Conservation (phyloP, 2,797 vertebrate genomes). For the Hapalemur alaotrensis region DNA sequence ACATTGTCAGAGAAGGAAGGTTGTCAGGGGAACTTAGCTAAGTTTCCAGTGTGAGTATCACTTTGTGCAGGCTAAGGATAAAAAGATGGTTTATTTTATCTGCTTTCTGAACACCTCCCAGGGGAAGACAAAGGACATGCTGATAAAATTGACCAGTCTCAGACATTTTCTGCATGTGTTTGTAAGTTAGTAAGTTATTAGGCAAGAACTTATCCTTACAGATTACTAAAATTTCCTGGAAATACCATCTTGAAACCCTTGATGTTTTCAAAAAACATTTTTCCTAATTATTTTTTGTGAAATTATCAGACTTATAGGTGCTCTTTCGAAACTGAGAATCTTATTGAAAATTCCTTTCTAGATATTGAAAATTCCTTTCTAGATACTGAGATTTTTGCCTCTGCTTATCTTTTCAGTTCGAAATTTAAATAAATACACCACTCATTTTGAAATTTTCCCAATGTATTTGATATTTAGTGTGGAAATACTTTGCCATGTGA, state of each 20-base stretch:
- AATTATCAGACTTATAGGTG: not conserved
- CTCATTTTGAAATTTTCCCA: not conserved
- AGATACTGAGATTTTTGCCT: not conserved
- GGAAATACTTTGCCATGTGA: not conserved
- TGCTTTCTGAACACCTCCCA: not conserved
- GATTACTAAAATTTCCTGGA: not conserved
- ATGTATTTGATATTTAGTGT: not conserved
- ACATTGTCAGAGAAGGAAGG: not conserved
- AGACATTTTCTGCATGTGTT: not conserved
- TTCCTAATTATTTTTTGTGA: not conserved
- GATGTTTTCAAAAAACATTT: not conserved
- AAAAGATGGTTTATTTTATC: not conserved
- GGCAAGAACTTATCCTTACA: not conserved
- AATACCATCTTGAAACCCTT: not conserved
- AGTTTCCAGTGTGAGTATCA: not conserved
- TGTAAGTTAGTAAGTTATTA: not conserved
- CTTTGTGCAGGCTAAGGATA: not conserved
- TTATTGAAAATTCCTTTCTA: conserved; percentile 4
- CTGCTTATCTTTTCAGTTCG: not conserved
- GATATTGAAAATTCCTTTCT: not conserved
- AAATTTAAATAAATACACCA: not conserved
- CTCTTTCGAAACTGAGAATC: not conserved
- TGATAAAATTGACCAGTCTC: not conserved
- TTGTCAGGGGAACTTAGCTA: not conserved
- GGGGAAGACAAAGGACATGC: not conserved